Base-by-base conservation (phyloP, 2,113 vertebrate genomes). In the Carassius carassius region DNA sequence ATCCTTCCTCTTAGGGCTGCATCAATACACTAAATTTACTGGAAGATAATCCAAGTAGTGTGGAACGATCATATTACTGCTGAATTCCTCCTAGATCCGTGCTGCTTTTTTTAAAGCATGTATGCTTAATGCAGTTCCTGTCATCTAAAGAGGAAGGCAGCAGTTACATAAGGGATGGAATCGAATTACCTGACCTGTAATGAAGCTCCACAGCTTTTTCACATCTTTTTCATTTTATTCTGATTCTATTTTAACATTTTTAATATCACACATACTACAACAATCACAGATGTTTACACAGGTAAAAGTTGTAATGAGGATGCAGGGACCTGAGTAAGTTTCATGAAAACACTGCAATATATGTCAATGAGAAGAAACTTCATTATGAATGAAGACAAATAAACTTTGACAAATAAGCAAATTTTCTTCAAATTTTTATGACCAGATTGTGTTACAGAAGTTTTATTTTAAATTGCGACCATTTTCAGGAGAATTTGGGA, bases 91-190 rank as follows among this genome's bases (percentile, higher is more conserved):
- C 7, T 49, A 4, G 35, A 29, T 78, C 60, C 1, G 0, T n/a
- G 21, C n/a, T 29, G 78, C 17, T 23, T 47, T 23, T 29, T 80
- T 80, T 23, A 17, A 44, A 62, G 19, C 54, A 78, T 41, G 35
- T 13, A 14, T 7, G 12, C 21, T 7, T 11, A 29, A 79, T 25
- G 37, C 12, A 47, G 58, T 65, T 29, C 32, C 37, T 47, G n/a
- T 80, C 37, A 17, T 25, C 4, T 44, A 44, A 79, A 79, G 77
- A 63, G 56, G 56, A 79, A 79, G 77, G 72, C 72, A 49, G 58
- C 37, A 5, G 58, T 63, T 63, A 63, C 29, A 14, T 49, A 65
- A 65, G n/a, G 4, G 8, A 75, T 10, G 29, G 47, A 80, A 80
- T 65, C 13, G 19, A 80, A 65, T 80, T 80, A 80, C 60, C 35